These are phyloP conservation scores for Planococcus citri DNA, from an alignment of 1,140 invertebrate genomes.

Conservation along the genomic window DNA sequence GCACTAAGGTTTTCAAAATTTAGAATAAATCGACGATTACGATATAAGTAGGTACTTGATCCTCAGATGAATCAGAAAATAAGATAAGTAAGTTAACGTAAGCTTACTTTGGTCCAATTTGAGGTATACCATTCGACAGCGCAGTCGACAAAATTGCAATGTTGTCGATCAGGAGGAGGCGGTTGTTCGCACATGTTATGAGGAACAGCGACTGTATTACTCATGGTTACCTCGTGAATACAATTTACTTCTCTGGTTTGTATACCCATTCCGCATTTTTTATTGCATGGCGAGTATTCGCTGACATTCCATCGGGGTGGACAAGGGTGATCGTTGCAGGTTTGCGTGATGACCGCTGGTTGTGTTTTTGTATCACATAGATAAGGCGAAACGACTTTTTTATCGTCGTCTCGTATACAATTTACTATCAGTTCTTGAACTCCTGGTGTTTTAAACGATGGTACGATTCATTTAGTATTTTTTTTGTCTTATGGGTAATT, in stretches of 20 bases:
- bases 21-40: neutral
- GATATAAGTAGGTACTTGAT: too few relatives aligned
- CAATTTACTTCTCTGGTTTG: constrained; percentile 77
- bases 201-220: constrained; percentile 75
- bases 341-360: constrained; percentile 75
- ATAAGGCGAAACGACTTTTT: constrained; percentile 67
- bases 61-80: neutral
- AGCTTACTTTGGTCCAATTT: constrained; percentile 61
- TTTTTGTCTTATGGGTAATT: constrained; percentile 10
- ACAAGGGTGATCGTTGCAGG: constrained; percentile 87
- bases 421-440: constrained; percentile 80
- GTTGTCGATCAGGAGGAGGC: constrained; percentile 67
- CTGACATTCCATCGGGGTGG: constrained; percentile 78
- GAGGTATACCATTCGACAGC: constrained; percentile 70
- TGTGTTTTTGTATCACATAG: constrained; percentile 63
- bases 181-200: constrained; percentile 81
- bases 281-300: constrained; percentile 54
- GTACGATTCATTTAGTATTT: too few relatives aligned
- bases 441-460: constrained; percentile 39
- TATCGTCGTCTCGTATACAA: constrained; percentile 74
- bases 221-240: constrained; percentile 81
- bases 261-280: constrained; percentile 59
- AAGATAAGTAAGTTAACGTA: neutral
- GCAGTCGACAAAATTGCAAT: constrained; percentile 85
- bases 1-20: constrained; percentile 43